phyloP scores from a whole-genome alignment of 2,888 invertebrate species.

The Drosophila multiciliata region DNA sequence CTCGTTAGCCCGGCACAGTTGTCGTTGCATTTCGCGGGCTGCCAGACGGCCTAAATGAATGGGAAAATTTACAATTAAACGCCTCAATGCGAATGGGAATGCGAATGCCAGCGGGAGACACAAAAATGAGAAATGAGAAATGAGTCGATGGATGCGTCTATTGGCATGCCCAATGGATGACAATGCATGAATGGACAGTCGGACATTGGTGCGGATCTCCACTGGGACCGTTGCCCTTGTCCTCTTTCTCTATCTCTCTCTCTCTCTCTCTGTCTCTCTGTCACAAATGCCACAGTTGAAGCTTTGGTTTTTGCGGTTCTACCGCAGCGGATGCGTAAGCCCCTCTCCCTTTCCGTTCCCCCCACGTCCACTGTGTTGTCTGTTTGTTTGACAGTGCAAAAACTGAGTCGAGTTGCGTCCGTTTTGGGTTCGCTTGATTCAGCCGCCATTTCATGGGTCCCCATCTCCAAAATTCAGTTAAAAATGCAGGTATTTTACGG shows the following conservation, averaged over 20 bases:
- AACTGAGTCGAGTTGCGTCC: constrained; percentile 4
- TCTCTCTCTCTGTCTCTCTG: constrained; percentile 25
- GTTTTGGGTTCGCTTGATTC: constrained; percentile 2
- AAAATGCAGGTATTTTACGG: constrained; percentile 5
- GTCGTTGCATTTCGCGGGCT: constrained; percentile 4
- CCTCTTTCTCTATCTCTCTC: background rate
- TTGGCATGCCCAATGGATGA: constrained; percentile 58
- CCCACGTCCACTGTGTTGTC: background rate
- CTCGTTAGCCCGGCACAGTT: constrained; percentile 10
- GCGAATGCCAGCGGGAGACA: constrained; percentile 11
- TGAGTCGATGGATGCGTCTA: constrained; percentile 36
- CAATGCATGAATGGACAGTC: constrained; percentile 54
- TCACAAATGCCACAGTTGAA: constrained; percentile 69
- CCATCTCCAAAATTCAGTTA: background rate
- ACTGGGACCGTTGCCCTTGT: background rate
- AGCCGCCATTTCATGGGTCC: background rate
- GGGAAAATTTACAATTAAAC: constrained; percentile 71
- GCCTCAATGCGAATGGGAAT: constrained; percentile 46
- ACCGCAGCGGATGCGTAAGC: constrained; percentile 69
- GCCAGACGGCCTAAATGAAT: constrained; percentile 60
- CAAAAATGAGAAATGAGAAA: constrained; percentile 21
- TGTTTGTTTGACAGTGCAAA: constrained; percentile 6
- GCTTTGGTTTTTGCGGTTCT: constrained; percentile 82
- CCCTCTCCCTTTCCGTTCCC: background rate
- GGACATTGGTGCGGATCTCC: constrained; percentile 10